phyloP scores from a whole-genome alignment of 2,113 vertebrate species.

The Phyllostomus hastatus region DNA sequence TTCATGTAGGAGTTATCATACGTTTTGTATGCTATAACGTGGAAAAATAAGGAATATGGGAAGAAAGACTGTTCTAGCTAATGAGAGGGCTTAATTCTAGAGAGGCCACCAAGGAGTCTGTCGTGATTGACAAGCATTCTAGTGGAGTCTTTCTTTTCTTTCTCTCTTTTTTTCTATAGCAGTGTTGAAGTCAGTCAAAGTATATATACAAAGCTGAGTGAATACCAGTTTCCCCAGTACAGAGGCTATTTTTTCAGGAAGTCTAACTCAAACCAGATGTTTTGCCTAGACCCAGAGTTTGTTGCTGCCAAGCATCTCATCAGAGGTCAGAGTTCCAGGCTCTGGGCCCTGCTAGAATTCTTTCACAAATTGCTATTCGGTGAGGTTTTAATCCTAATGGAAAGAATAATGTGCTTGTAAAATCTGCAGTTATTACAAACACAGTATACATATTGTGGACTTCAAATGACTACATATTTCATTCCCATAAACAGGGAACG shows the following conservation, averaged over 20 bases:
- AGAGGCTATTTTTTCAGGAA: constrained; percentile 88
- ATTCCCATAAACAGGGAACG: constrained; percentile 87
- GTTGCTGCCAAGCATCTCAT: constrained; percentile 91
- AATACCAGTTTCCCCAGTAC: constrained; percentile 92
- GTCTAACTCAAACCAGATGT: constrained; percentile 93
- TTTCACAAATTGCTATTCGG: constrained; percentile 91
- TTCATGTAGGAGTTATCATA: constrained; percentile 60
- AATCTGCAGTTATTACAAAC: constrained; percentile 91
- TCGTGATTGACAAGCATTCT: constrained; percentile 84
- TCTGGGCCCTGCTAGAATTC: constrained; percentile 89
- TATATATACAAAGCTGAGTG: constrained; percentile 88
- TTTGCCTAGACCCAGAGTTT: constrained; percentile 86
- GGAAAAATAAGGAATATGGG: constrained; percentile 71
- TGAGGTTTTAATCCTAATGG: constrained; percentile 92
- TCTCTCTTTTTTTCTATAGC: constrained; percentile 25
- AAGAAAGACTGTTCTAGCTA: constrained; percentile 69
- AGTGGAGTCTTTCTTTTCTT: constrained; percentile 56
- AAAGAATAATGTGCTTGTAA: constrained; percentile 93
- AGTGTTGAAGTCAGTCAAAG: constrained; percentile 86
- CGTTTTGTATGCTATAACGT: constrained; percentile 54
- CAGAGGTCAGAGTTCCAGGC: constrained; percentile 91
- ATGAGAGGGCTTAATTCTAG: constrained; percentile 70
- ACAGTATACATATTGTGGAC: constrained; percentile 89
- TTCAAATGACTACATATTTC: constrained; percentile 88
- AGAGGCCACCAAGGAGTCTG: constrained; percentile 82